phyloP scores from a whole-genome alignment of 2,113 vertebrate species.

The Otolemur garnettii region DNA sequence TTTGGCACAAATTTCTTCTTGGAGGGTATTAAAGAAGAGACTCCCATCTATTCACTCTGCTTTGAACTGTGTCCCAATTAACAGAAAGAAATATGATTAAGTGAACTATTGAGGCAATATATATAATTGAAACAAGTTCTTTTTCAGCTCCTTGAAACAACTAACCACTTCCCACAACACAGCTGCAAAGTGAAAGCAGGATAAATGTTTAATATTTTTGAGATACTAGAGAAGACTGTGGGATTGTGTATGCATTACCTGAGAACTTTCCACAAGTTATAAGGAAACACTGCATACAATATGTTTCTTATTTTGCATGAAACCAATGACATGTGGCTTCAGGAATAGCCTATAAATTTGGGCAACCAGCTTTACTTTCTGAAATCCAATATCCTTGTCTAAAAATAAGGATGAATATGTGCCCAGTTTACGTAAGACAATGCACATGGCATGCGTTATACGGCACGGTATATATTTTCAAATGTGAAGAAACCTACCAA shows the following conservation, averaged over 20 bases:
- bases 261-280: not conserved
- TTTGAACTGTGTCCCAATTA: not conserved
- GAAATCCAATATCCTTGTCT: not conserved
- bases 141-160: not conserved
- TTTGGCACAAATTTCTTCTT: not conserved
- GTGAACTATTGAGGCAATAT: not conserved
- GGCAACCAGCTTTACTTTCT: slow-evolving; percentile 14
- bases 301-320: not conserved
- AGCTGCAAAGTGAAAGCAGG: not conserved
- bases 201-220: not conserved
- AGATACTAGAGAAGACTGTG: not conserved
- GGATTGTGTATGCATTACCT: not conserved
- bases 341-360: slow-evolving; percentile 12
- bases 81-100: not conserved
- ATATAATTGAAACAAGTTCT: not conserved
- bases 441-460: not conserved
- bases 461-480: not conserved
- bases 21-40: not conserved
- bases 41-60: not conserved
- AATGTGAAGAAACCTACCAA: slow-evolving; percentile 41
- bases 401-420: slow-evolving; percentile 28
- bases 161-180: not conserved
- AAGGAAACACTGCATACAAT: not conserved
- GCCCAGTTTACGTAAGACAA: not conserved
- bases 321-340: not conserved